These are phyloP conservation scores for Siphlonurus alternatus DNA, from an alignment of 2,888 invertebrate genomes.

Conservation along the genomic window DNA sequence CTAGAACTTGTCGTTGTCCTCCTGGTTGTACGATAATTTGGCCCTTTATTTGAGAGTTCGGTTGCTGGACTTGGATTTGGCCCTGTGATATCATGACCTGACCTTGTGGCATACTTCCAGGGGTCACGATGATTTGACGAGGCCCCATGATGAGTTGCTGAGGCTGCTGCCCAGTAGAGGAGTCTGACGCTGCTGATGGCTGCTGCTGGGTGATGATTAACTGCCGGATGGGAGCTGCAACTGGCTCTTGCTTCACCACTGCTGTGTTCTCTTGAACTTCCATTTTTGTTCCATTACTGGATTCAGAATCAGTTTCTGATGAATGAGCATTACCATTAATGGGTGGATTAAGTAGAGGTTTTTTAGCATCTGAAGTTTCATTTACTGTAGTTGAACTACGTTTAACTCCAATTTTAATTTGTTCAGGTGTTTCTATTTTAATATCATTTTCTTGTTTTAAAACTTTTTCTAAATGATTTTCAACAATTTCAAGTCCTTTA, in stretches of 20 bases:
- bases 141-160: conserved; percentile 22
- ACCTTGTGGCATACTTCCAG: conserved; percentile 12
- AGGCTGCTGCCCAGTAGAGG: conserved; percentile 24
- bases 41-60: background rate
- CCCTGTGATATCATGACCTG: conserved; percentile 25
- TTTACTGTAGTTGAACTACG: conserved; percentile 11
- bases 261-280: background rate
- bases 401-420: conserved; percentile 4
- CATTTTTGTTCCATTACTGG: background rate
- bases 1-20: background rate
- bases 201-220: background rate
- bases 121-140: conserved; percentile 34
- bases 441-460: background rate
- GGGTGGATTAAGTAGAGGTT: background rate
- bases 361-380: conserved; percentile 5
- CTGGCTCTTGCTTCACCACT: background rate
- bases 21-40: background rate
- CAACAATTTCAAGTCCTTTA: conserved; percentile 40
- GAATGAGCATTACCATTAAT: background rate
- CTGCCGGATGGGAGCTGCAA: background rate
- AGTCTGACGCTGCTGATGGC: conserved; percentile 17
- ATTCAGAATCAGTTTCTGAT: background rate
- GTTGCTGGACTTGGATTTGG: conserved; percentile 3
- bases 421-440: background rate
- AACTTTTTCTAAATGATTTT: conserved; percentile 23